Percentiles rank a stretch among this genome's conserved stretches.
phyloP scores from a whole-genome alignment of 2,797 vertebrate genomes.

The Acanthiza pusilla region DNA sequence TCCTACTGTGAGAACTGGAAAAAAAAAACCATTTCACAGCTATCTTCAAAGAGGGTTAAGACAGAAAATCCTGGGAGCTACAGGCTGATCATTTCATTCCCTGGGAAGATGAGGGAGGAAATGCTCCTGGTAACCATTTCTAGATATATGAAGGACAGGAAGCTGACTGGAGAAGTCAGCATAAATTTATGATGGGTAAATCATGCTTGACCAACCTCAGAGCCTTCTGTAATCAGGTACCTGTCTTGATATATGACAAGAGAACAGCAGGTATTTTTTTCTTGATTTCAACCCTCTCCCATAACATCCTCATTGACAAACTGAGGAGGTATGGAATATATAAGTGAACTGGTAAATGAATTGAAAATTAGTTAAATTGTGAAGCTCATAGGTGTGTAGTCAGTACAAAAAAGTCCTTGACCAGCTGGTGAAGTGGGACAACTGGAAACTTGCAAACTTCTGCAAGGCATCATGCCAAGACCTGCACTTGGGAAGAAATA shows the following conservation, averaged over 20 bases:
- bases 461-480: neutral
- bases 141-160: neutral
- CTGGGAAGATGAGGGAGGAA: neutral
- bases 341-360: neutral
- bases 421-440: neutral
- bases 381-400: neutral
- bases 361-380: neutral
- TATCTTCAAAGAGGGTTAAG: neutral
- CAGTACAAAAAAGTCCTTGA: neutral
- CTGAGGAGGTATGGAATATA: neutral
- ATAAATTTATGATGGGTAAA: neutral
- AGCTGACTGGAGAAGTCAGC: neutral
- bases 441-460: neutral
- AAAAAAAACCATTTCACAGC: neutral
- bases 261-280: neutral
- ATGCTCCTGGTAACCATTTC: neutral
- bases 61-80: neutral
- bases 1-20: neutral
- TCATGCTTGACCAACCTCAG: neutral
- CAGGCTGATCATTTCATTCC: neutral
- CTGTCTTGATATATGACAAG: neutral
- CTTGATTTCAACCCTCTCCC: neutral
- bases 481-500: neutral
- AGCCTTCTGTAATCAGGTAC: neutral
- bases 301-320: neutral